Conservation (phyloP, 2,797 vertebrate species). For the Coregonus suidteri region DNA sequence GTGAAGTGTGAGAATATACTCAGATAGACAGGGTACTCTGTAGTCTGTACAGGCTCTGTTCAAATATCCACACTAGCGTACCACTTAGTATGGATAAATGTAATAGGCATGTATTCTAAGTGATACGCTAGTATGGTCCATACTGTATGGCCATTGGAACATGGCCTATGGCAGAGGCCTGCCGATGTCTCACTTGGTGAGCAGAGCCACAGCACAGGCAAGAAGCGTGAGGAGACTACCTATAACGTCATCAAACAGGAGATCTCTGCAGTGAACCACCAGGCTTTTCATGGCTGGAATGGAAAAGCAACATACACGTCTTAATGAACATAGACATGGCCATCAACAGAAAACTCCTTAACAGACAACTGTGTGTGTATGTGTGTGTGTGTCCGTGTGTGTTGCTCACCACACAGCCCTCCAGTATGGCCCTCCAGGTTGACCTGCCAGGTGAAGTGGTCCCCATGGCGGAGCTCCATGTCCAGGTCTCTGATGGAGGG, state of each 20-base stretch:
- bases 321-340: too few species aligned
- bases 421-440: conserved; percentile 90
- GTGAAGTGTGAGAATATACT: not conserved
- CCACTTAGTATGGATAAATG: not conserved
- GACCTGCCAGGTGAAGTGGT: conserved; percentile 94
- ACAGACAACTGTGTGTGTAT: too few species aligned
- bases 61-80: not conserved
- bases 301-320: not conserved
- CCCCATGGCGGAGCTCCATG: conserved; percentile 85
- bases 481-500: conserved; percentile 85
- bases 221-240: conserved; percentile 82
- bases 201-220: conserved; percentile 82
- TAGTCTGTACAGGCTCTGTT: not conserved
- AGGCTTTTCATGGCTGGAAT: conserved; percentile 82
- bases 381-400: too few species aligned
- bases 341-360: not conserved
- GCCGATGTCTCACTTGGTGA: conserved; percentile 81
- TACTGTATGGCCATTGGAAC: not conserved
- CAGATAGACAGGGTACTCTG: too few species aligned
- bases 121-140: too few species aligned
- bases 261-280: conserved; percentile 83
- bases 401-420: conserved; percentile 75
- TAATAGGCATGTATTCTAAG: not conserved
- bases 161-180: too few species aligned
- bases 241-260: conserved; percentile 84